Evolutionary conservation across 2,113 vertebrate genomes (phyloP).

Genomic region (Poeciliopsis turrubarensis): DNA sequence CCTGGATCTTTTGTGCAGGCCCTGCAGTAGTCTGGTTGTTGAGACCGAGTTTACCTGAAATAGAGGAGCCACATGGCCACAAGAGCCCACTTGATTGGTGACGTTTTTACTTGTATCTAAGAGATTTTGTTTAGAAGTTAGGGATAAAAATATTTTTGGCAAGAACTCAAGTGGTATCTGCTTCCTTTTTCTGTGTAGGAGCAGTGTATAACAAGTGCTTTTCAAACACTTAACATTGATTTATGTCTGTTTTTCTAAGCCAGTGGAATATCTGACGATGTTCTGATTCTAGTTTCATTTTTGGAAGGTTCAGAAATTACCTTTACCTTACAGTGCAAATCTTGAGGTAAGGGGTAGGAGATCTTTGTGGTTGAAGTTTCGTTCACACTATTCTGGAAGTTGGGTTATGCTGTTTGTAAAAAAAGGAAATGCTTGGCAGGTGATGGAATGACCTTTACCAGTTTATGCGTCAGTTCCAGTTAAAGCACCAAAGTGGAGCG

Average conservation of each 20-base stretch:
- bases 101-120: background rate
- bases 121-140: background rate
- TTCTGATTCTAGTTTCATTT: background rate
- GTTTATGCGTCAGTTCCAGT: background rate
- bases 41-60: background rate
- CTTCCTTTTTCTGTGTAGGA: background rate
- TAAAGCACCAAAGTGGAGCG: background rate
- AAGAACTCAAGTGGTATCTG: background rate
- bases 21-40: background rate
- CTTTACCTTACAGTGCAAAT: background rate
- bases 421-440: background rate
- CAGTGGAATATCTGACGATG: background rate
- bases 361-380: background rate
- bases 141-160: background rate
- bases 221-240: background rate
- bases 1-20: background rate
- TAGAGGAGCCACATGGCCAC: background rate
- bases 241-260: background rate
- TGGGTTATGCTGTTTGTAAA: background rate
- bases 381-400: background rate
- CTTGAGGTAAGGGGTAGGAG: background rate
- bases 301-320: background rate
- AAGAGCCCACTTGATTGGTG: background rate
- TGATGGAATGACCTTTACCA: background rate
- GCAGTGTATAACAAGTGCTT: background rate